Percentiles rank a stretch among this genome's conserved stretches.
Evolutionary conservation across 2,797 vertebrate genomes (phyloP).

Genomic region (Alexandromys oeconomus): DNA sequence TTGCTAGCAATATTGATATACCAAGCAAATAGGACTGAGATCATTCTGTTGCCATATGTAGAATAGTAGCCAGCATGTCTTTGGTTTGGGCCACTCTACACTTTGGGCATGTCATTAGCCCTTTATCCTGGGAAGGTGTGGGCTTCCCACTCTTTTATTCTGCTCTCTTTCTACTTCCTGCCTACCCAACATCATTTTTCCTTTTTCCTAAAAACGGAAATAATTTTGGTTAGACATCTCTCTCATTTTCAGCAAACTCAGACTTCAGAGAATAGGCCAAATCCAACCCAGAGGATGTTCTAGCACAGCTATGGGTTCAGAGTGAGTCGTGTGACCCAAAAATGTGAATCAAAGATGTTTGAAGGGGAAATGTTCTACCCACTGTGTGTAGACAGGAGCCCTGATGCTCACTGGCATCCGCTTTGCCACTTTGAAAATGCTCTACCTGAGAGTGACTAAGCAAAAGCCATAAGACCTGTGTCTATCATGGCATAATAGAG

Average conservation of each 20-base stretch:
- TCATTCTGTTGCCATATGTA: too few relatives aligned
- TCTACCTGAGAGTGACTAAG: not conserved
- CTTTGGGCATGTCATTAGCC: not conserved
- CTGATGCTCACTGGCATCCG: not conserved
- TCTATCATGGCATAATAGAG: not conserved
- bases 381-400: not conserved
- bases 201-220: not conserved
- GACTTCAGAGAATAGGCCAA: not conserved
- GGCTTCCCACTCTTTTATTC: not conserved
- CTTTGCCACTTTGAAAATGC: not conserved
- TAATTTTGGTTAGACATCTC: not conserved
- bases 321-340: not conserved
- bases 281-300: not conserved
- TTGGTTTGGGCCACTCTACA: not conserved
- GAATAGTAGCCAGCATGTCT: not conserved
- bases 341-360: not conserved
- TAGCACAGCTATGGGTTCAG: not conserved
- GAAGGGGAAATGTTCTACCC: not conserved
- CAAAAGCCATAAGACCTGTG: not conserved
- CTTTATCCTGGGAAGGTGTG: not conserved
- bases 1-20: not conserved
- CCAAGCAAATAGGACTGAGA: not conserved
- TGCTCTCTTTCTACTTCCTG: not conserved
- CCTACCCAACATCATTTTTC: not conserved
- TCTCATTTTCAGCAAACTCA: not conserved